Evolutionary conservation across 2,797 vertebrate genomes (phyloP).

Genomic region (Neosalanx taihuensis): DNA sequence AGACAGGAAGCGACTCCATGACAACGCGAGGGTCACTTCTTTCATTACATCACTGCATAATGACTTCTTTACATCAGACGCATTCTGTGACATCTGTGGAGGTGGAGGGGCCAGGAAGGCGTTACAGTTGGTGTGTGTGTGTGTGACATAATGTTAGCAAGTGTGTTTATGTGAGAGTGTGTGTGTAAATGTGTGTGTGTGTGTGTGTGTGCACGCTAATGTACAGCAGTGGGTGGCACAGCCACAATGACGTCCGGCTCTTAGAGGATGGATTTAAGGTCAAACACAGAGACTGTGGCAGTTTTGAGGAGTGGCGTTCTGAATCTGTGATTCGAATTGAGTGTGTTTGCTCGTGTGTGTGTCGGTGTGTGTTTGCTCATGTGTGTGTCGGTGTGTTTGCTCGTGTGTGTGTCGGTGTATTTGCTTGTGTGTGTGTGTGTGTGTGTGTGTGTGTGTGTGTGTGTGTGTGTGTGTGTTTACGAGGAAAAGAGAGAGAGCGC

Average conservation of each 20-base stretch:
- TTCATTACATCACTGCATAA: conserved; percentile 41
- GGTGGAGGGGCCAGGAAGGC: too few relatives aligned
- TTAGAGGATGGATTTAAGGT: too few relatives aligned
- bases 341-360: conserved; percentile 1
- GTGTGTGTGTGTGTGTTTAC: background rate
- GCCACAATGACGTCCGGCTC: too few relatives aligned
- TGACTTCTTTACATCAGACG: conserved; percentile 23
- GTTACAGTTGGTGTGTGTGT: background rate
- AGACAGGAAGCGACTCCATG: background rate
- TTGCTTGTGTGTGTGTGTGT: background rate
- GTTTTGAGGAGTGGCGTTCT: too few relatives aligned
- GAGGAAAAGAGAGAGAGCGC: too few relatives aligned
- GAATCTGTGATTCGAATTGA: background rate
- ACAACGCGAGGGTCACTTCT: conserved; percentile 43
- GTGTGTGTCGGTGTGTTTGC: background rate
- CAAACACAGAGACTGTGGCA: too few relatives aligned
- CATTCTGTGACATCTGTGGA: conserved; percentile 6
- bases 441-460: background rate
- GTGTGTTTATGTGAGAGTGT: background rate
- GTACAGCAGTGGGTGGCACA: too few relatives aligned
- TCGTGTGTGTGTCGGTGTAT: too few relatives aligned
- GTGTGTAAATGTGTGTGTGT: background rate
- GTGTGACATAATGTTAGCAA: background rate
- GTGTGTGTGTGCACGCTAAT: background rate
- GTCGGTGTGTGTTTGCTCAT: background rate